Percentiles rank a stretch among this genome's conserved stretches.
phyloP scores from a whole-genome alignment of 2,113 vertebrate genomes.

The Antigone vipio region DNA sequence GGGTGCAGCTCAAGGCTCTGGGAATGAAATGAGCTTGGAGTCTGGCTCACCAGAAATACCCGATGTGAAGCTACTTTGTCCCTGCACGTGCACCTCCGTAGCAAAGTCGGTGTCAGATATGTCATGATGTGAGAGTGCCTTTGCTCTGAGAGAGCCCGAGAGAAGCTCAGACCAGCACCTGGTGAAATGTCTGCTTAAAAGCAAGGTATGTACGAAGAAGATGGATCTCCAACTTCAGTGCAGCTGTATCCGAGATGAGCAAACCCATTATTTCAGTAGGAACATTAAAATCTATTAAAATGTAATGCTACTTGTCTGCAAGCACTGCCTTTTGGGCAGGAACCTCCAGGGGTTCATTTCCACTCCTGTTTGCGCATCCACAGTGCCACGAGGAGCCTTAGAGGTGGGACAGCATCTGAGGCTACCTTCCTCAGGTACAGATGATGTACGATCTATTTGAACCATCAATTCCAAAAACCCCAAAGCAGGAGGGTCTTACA shows the following conservation, averaged over 20 bases:
- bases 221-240: accelerated
- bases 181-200: neutral
- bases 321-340: neutral
- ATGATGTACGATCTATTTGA: accelerated
- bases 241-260: accelerated
- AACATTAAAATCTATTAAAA: neutral
- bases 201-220: neutral
- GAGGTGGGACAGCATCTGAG: neutral
- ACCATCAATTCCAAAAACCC: accelerated
- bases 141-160: neutral
- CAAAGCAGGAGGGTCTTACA: neutral
- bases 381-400: neutral
- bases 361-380: neutral
- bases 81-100: accelerated
- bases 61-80: neutral
- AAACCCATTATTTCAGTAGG: neutral
- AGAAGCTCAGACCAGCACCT: neutral
- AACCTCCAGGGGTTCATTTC: neutral
- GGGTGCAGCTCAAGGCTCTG: neutral
- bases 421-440: neutral
- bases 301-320: neutral
- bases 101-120: accelerated
- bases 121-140: neutral
- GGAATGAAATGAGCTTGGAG: neutral
- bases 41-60: neutral